Conservation (phyloP, 2,888 invertebrate species). For the Cryptocheilus praepositus region DNA sequence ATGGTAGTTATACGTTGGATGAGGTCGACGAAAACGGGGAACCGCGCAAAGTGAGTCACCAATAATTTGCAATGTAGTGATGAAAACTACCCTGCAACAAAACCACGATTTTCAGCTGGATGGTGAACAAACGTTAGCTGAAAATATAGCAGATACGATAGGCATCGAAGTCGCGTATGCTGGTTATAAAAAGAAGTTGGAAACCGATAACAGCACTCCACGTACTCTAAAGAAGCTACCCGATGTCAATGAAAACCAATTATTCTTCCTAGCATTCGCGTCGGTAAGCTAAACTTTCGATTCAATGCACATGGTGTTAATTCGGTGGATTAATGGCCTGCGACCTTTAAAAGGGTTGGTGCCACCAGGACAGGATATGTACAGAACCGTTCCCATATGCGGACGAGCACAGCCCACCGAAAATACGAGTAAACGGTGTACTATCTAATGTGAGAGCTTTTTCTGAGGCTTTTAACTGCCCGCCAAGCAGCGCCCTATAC, state of each 20-base stretch:
- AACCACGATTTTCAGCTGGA: slow-evolving; percentile 6
- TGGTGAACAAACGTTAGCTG: slow-evolving; percentile 31
- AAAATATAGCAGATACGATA: slow-evolving; percentile 48
- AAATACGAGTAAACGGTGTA: slow-evolving; percentile 32
- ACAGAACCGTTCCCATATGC: neutral
- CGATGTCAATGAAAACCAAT: slow-evolving; percentile 36
- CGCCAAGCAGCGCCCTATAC: slow-evolving; percentile 24
- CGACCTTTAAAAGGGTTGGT: slow-evolving; percentile 27
- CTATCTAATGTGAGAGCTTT: slow-evolving; percentile 30
- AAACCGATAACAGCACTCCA: slow-evolving; percentile 27
- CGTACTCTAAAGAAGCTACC: slow-evolving; percentile 23
- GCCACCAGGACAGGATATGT: neutral
- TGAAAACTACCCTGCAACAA: neutral
- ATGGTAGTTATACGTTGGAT: slow-evolving; percentile 29
- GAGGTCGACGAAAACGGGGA: slow-evolving; percentile 20
- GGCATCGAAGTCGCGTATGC: slow-evolving; percentile 36
- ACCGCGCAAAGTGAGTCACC: slow-evolving; percentile 14
- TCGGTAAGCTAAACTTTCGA: slow-evolving; percentile 33
- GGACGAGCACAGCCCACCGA: slow-evolving; percentile 34
- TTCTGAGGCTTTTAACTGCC: slow-evolving; percentile 26
- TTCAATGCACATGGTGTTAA: no score
- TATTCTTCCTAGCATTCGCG: slow-evolving; percentile 48
- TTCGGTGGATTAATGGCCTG: neutral
- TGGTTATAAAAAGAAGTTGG: slow-evolving; percentile 33
- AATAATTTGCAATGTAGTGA: neutral